Percentiles rank a stretch among this genome's conserved stretches.
These are phyloP conservation scores for Tachina lurida DNA, from an alignment of 2,888 invertebrate species.

Conservation along the genomic window DNA sequence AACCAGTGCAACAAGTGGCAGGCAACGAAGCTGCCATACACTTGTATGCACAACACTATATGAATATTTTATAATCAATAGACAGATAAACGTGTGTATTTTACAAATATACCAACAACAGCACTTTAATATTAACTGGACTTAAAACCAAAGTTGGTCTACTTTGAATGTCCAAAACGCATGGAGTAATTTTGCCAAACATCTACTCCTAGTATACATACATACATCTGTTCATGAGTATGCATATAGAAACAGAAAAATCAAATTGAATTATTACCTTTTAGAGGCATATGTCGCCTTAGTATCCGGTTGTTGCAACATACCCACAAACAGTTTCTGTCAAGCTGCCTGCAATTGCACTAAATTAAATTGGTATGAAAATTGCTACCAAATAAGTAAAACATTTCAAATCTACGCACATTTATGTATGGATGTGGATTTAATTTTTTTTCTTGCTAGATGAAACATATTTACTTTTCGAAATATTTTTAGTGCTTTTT, in stretches of 20 bases:
- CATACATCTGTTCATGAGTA: neutral
- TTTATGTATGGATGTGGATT: neutral
- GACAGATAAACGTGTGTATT: constrained; percentile 30
- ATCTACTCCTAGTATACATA: neutral
- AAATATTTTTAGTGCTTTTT: constrained; percentile 10
- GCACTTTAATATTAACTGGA: constrained; percentile 16
- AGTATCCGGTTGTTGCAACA: constrained; percentile 65
- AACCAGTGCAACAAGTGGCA: constrained; percentile 71
- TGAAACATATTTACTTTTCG: constrained; percentile 22
- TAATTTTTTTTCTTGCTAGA: constrained; percentile 21
- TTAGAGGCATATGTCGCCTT: constrained; percentile 68
- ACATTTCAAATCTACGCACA: constrained; percentile 57
- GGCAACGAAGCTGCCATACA: constrained; percentile 21
- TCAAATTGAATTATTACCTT: constrained; percentile 69
- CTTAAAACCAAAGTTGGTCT: constrained; percentile 17
- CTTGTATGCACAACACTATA: constrained; percentile 21
- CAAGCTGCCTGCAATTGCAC: constrained; percentile 15
- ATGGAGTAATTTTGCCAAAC: constrained; percentile 60
- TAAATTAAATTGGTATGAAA: constrained; percentile 53
- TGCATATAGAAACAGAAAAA: constrained; percentile 26
- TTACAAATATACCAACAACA: constrained; percentile 11
- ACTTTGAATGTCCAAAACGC: constrained; percentile 48
- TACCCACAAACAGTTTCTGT: constrained; percentile 20
- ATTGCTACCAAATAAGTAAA: constrained; percentile 62
- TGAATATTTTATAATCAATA: constrained; percentile 49